Conservation (phyloP, 2,888 invertebrate genomes). For the Pyrocoelia pectoralis region DNA sequence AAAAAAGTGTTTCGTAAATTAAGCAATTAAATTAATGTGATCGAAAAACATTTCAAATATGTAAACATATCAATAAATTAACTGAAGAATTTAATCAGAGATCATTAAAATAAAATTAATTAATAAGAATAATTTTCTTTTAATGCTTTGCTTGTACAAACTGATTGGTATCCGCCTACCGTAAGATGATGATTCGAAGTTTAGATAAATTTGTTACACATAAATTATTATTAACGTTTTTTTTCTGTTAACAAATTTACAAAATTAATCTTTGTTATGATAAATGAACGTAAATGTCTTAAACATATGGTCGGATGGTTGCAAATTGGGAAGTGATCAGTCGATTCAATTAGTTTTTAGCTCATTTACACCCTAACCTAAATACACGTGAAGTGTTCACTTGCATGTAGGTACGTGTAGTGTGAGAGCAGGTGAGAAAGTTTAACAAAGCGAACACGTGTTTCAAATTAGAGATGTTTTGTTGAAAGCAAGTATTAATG, state of each 20-base stretch:
- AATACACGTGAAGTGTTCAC: conserved; percentile 13
- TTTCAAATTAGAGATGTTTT: conserved; percentile 38
- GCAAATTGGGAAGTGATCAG: conserved; percentile 4
- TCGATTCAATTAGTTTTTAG: neutral
- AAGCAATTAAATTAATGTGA: neutral
- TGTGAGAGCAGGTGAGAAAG: conserved; percentile 43
- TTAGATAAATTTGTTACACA: conserved; percentile 15
- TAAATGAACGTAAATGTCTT: neutral
- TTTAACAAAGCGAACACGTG: conserved; percentile 43
- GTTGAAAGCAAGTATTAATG: conserved; percentile 6
- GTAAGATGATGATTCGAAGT: conserved; percentile 9
- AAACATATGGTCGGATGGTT: conserved; percentile 6
- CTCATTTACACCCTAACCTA: conserved; percentile 15
- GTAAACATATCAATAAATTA: conserved; percentile 16
- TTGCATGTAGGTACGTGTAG: conserved; percentile 26
- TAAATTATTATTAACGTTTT: neutral
- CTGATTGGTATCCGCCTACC: conserved; percentile 17
- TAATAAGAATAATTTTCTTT: conserved; percentile 13
- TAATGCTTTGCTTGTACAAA: conserved; percentile 10
- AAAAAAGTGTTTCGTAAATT: neutral
- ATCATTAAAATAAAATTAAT: conserved; percentile 17
- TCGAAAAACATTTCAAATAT: neutral
- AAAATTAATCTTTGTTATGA: neutral
- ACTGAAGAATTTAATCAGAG: conserved; percentile 12
- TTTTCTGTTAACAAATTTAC: neutral